Conservation (phyloP, 1,140 invertebrate species). For the Ips nitidus region DNA sequence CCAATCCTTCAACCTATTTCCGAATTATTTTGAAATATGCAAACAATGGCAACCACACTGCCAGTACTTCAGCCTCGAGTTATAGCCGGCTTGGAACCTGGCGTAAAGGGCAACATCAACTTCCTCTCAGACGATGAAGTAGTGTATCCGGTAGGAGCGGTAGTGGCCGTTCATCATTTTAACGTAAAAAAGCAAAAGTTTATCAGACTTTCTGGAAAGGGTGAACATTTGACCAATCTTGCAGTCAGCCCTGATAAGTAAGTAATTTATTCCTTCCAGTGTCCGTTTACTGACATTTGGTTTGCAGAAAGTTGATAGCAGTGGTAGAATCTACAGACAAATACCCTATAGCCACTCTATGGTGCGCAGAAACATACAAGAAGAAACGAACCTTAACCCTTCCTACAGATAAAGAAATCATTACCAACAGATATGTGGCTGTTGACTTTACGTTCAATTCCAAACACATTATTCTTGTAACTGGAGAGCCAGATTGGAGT, state of each 20-base stretch:
- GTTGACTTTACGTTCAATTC: slow-evolving; percentile 78
- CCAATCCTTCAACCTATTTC: too few species aligned
- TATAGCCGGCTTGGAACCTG: slow-evolving; percentile 62
- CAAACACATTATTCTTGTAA: slow-evolving; percentile 75
- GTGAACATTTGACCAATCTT: slow-evolving; percentile 58
- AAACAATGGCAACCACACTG: slow-evolving; percentile 1
- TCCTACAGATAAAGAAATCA: slow-evolving; percentile 52
- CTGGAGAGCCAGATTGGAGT: slow-evolving; percentile 77
- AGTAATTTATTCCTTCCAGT: slow-evolving; percentile 38
- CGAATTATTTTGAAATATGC: too few species aligned
- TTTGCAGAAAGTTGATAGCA: slow-evolving; percentile 59
- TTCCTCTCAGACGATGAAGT: slow-evolving; percentile 67
- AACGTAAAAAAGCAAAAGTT: slow-evolving; percentile 60
- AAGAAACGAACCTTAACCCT: slow-evolving; percentile 63
- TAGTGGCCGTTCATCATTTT: slow-evolving; percentile 65
- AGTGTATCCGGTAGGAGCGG: slow-evolving; percentile 67
- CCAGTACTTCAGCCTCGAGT: slow-evolving; percentile 55
- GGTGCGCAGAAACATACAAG: slow-evolving; percentile 64
- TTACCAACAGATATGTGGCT: slow-evolving; percentile 63
- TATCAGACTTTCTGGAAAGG: slow-evolving; percentile 59
- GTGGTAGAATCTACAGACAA: slow-evolving; percentile 56
- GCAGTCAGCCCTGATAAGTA: slow-evolving; percentile 67
- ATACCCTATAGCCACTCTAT: slow-evolving; percentile 62
- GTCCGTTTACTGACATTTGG: neutral
- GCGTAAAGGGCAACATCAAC: slow-evolving; percentile 63